These are phyloP conservation scores for Spongia lamella DNA, from an alignment of 37 sponge, comb jelly and placozoan species.

Conservation along the genomic window DNA sequence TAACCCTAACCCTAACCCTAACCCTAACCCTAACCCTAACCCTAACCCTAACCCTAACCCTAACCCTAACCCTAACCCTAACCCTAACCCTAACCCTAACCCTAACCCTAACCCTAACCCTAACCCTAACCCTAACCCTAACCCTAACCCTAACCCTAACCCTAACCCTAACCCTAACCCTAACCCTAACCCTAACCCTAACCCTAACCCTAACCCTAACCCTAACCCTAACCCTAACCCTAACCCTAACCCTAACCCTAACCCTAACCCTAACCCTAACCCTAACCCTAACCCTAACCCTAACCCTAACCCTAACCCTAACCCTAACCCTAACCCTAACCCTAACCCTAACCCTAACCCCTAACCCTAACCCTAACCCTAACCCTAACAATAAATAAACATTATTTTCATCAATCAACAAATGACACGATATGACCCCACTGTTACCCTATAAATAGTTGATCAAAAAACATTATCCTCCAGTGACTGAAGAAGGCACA, in stretches of 20 bases:
- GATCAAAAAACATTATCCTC: too few species aligned
- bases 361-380: slow-evolving; percentile 39
- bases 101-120: slow-evolving; percentile 39
- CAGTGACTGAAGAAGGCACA: too few species aligned
- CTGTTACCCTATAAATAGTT: too few species aligned
- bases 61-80: too few species aligned
- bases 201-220: slow-evolving; percentile 39
- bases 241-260: slow-evolving; percentile 39
- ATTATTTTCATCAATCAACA: too few species aligned
- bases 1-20: too few species aligned
- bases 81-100: too few species aligned
- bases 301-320: slow-evolving; percentile 39
- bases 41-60: too few species aligned
- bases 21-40: too few species aligned
- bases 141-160: slow-evolving; percentile 39
- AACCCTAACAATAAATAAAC: slow-evolving; percentile 33
- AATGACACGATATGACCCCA: too few species aligned
- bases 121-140: slow-evolving; percentile 39
- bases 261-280: slow-evolving; percentile 39
- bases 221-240: slow-evolving; percentile 39
- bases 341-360: too few species aligned
- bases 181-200: slow-evolving; percentile 39
- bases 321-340: slow-evolving; percentile 39
- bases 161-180: slow-evolving; percentile 39
- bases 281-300: slow-evolving; percentile 37